phyloP scores from a whole-genome alignment of 2,113 vertebrate species.

The Solea senegalensis region DNA sequence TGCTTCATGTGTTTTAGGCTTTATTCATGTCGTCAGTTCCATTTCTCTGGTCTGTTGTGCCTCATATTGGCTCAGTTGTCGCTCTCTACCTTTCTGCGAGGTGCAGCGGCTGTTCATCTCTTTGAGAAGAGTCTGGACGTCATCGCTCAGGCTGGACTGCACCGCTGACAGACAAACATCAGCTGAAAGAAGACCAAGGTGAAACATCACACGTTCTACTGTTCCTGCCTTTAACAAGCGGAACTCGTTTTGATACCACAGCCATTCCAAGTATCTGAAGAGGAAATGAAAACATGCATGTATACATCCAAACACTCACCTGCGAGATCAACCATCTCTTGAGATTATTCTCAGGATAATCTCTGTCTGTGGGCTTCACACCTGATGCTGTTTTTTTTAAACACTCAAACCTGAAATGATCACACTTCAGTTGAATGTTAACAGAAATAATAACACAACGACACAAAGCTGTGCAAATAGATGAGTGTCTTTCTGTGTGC shows the following conservation, averaged over 20 bases:
- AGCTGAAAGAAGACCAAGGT: conserved; percentile 2
- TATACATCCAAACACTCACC: conserved; percentile 7
- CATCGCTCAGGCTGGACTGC: conserved; percentile 82
- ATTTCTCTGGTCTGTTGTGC: too few relatives aligned
- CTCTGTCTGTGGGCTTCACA: neutral
- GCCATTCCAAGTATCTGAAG: neutral
- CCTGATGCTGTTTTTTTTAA: neutral
- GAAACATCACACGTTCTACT: neutral
- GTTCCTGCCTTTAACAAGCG: neutral
- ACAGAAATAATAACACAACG: too few relatives aligned
- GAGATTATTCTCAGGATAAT: neutral
- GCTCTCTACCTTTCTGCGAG: conserved; percentile 74
- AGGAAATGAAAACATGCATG: neutral
- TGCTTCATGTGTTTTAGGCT: too few relatives aligned
- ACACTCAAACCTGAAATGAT: too few relatives aligned
- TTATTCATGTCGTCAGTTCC: too few relatives aligned
- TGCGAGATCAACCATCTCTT: conserved; percentile 1
- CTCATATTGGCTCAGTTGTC: too few relatives aligned
- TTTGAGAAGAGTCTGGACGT: conserved; percentile 83
- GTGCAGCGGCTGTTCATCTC: conserved; percentile 79
- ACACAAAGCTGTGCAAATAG: too few relatives aligned
- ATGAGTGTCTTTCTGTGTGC: too few relatives aligned
- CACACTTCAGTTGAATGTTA: too few relatives aligned
- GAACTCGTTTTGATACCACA: neutral
- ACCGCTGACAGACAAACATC: conserved; percentile 52